Base-by-base conservation (phyloP, 2,113 vertebrate species). In the Stomatorhinus ivindoensis region DNA sequence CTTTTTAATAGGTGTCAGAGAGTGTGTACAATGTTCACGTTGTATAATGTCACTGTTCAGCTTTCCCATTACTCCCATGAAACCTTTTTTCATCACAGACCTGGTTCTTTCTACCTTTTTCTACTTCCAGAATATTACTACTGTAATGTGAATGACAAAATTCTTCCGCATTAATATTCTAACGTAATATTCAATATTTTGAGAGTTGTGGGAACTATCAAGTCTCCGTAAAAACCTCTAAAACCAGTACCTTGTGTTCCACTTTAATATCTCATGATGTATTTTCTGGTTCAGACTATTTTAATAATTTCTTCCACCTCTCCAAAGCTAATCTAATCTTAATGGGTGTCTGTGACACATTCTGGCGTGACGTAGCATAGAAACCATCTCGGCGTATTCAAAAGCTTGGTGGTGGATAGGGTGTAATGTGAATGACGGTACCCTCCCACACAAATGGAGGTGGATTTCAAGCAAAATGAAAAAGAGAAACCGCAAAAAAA, bases 251-350 rank as follows among this genome's bases (percentile, higher is more conserved):
- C 65, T 39, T 10, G 3, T 35, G 61, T 88, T 65, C 88, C 24
- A 76, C 69, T 51, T 27, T 48, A 31, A 88, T 50, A 76, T 80
- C 46, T 19, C 88, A 80, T 46, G 21, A 50, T 47, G 48, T 48
- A 88, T 88, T 88, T 88, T 80, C 15, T 53, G 46, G 82, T 80
- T 88, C 44, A 53, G 46, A 39, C 27, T 46, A 31, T 76, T 88
- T 80, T 27, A 69, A 31, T 51, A 51, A 80, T 80, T 80, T 80
- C 65, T 76, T 48, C 21, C 88, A 80, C 65, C 47, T 80, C 47
- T 21, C 69, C 65, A n/a, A 51, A 80, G 65, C 69, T 50, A 88
- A 88, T 82, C 69, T 80, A 73, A 88, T 82, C 76, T 82, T 89
- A 58, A 82, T 31, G 17, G 27, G 31, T 83, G 47, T 89, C 73